Conservation (phyloP, 2,888 invertebrate genomes). For the Aromia moschata region DNA sequence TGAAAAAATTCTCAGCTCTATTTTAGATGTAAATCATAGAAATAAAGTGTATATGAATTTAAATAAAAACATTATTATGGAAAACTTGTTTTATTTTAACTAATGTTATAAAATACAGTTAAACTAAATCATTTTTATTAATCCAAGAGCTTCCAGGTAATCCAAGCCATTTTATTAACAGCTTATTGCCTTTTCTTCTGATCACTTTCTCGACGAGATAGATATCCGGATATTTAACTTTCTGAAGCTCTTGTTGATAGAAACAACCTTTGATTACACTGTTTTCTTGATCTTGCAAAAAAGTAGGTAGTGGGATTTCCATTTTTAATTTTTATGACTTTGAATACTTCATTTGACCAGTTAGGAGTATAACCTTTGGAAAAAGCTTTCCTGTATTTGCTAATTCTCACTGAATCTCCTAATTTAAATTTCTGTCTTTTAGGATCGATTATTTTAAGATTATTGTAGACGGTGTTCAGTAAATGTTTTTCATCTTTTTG, state of each 20-base stretch:
- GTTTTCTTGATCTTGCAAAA: slow-evolving; percentile 45
- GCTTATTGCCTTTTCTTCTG: slow-evolving; percentile 39
- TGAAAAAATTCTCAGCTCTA: background rate
- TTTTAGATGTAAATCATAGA: background rate
- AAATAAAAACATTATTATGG: slow-evolving; percentile 10
- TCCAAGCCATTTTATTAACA: slow-evolving; percentile 49
- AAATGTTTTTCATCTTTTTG: slow-evolving; percentile 20
- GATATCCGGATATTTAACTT: slow-evolving; percentile 49
- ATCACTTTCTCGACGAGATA: slow-evolving; percentile 54
- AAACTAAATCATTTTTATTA: slow-evolving; percentile 14
- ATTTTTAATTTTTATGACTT: slow-evolving; percentile 45
- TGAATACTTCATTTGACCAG: slow-evolving; percentile 56
- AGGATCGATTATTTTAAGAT: slow-evolving; percentile 26
- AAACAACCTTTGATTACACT: slow-evolving; percentile 46
- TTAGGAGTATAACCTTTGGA: slow-evolving; percentile 54
- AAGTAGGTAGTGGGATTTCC: slow-evolving; percentile 51
- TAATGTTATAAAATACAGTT: background rate
- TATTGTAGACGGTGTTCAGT: slow-evolving; percentile 14
- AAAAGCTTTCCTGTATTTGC: slow-evolving; percentile 50
- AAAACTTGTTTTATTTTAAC: background rate
- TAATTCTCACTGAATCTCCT: slow-evolving; percentile 47
- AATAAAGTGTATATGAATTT: slow-evolving; percentile 5
- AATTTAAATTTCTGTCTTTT: slow-evolving; percentile 29
- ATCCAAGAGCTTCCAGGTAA: slow-evolving; percentile 25
- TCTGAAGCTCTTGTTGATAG: slow-evolving; percentile 42